A percentile compares a stretch with the other conserved stretches of the same genome.
phyloP scores from a whole-genome alignment of 1,140 invertebrate species.

The Capitella teleta region DNA sequence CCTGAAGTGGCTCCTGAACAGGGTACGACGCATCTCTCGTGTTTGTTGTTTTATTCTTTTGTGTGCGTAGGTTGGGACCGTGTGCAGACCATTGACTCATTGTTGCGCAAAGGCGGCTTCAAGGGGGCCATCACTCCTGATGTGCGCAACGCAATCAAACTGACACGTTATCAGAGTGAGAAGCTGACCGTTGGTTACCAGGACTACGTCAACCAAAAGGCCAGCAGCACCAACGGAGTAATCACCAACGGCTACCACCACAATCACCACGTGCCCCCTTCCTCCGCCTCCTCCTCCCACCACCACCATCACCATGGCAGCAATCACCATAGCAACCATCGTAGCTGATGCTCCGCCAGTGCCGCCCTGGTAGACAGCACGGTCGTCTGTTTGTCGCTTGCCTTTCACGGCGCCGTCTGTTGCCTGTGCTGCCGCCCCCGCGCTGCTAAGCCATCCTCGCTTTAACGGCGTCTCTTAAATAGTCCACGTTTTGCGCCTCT shows the following conservation, averaged over 20 bases:
- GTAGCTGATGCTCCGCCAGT: too few relatives aligned
- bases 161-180: slow-evolving; percentile 75
- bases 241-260: not conserved
- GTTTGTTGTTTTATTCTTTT: too few relatives aligned
- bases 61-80: slow-evolving; percentile 34
- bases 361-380: too few relatives aligned
- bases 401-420: too few relatives aligned
- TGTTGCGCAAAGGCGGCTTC: slow-evolving; percentile 92
- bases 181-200: slow-evolving; percentile 71
- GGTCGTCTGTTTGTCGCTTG: too few relatives aligned
- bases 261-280: not conserved
- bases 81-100: slow-evolving; percentile 92
- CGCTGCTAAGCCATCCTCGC: too few relatives aligned
- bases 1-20: slow-evolving; percentile 95
- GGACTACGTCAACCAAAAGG: slow-evolving; percentile 49
- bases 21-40: slow-evolving; percentile 50
- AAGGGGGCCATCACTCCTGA: slow-evolving; percentile 76
- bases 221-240: not conserved
- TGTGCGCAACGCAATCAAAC: slow-evolving; percentile 75
- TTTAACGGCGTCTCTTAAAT: too few relatives aligned
- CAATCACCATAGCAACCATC: too few relatives aligned
- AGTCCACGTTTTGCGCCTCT: too few relatives aligned
- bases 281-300: not conserved
- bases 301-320: slow-evolving; percentile 3
- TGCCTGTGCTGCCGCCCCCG: too few relatives aligned